phyloP scores from a whole-genome alignment of 2,888 invertebrate species.

The Oligia strigilis region DNA sequence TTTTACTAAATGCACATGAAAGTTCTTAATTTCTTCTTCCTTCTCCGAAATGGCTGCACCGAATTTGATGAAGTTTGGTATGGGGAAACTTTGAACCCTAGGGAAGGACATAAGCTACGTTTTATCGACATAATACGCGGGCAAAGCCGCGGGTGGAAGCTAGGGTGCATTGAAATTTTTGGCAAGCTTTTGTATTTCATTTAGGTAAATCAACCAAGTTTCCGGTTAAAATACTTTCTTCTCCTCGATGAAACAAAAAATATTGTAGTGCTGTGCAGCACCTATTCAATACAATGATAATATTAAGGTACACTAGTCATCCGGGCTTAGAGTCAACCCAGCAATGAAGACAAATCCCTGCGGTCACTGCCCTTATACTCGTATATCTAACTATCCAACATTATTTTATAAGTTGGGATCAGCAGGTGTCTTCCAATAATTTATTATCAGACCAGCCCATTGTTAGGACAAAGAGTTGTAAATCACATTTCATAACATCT shows the following conservation, averaged over 20 bases:
- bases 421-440: not conserved
- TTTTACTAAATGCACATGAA: too few species aligned
- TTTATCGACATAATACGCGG: too few species aligned
- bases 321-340: not conserved
- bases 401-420: not conserved
- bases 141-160: too few species aligned
- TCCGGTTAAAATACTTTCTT: not conserved
- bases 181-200: not conserved
- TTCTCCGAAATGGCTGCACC: not conserved
- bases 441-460: not conserved
- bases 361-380: not conserved
- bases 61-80: not conserved
- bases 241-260: not conserved
- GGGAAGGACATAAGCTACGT: not conserved
- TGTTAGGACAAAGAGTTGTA: not conserved
- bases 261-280: not conserved
- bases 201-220: not conserved
- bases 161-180: not conserved
- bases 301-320: not conserved
- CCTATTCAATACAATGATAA: not conserved
- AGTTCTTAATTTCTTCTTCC: too few species aligned
- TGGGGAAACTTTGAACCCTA: not conserved
- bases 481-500: slow-evolving; percentile 4
- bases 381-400: not conserved
- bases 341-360: not conserved